phyloP scores from a whole-genome alignment of 2,888 invertebrate species.

The Papilio gigon region DNA sequence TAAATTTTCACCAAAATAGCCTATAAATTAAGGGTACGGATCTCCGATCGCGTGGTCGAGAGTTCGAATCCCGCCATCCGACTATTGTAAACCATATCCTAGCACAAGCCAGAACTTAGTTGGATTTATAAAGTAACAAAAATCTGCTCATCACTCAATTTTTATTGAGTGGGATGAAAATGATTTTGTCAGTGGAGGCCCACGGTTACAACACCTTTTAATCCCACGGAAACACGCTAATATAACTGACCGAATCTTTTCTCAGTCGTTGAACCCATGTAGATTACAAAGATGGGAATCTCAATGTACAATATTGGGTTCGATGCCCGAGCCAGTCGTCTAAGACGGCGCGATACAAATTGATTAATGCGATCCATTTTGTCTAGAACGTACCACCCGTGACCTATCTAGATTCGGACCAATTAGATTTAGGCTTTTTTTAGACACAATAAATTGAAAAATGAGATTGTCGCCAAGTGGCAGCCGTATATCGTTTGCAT shows the following conservation, averaged over 20 bases:
- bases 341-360: constrained; percentile 65
- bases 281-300: constrained; percentile 27
- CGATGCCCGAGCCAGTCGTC: constrained; percentile 64
- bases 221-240: constrained; percentile 22
- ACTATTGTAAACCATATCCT: too few relatives aligned
- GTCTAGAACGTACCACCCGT: constrained; percentile 64
- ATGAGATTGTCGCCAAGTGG: constrained; percentile 42
- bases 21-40: too few relatives aligned
- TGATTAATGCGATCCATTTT: constrained; percentile 64
- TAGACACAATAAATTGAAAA: constrained; percentile 43
- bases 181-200: neutral
- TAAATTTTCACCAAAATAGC: too few relatives aligned
- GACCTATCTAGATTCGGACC: constrained; percentile 60
- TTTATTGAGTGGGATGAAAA: neutral
- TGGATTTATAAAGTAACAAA: too few relatives aligned
- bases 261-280: constrained; percentile 29
- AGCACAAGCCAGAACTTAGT: too few relatives aligned
- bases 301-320: constrained; percentile 56
- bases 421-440: constrained; percentile 51
- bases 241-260: constrained; percentile 22
- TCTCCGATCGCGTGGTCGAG: too few relatives aligned
- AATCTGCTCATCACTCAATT: too few relatives aligned
- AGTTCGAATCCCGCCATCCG: too few relatives aligned
- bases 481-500: constrained; percentile 1
- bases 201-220: neutral